Evolutionary conservation across 2,113 vertebrate species (phyloP).

Genomic region (Synchiropus splendidus): DNA sequence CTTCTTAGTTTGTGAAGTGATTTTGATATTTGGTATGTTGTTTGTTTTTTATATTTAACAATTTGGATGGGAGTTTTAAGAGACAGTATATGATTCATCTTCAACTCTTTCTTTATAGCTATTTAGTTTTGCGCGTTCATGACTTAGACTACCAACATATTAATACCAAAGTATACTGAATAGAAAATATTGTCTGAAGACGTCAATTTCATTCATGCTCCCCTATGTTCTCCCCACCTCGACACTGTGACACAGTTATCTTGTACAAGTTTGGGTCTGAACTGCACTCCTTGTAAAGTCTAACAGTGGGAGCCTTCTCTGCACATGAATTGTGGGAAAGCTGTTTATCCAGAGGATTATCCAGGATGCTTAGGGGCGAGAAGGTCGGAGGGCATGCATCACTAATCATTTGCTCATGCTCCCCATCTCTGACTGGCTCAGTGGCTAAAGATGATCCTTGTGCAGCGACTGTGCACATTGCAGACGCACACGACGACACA

Average conservation of each 20-base stretch:
- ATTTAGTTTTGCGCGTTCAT: too few relatives aligned
- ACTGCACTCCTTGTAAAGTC: conserved; percentile 19
- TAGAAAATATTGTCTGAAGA: too few relatives aligned
- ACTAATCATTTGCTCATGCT: conserved; percentile 54
- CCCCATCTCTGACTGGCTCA: conserved; percentile 43
- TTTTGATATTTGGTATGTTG: too few relatives aligned
- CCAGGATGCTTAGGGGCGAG: conserved; percentile 40
- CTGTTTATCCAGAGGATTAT: conserved; percentile 54
- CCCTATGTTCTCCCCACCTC: too few relatives aligned
- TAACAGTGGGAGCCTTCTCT: conserved; percentile 25
- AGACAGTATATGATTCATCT: too few relatives aligned
- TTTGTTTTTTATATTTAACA: too few relatives aligned
- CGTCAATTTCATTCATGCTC: too few relatives aligned
- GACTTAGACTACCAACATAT: too few relatives aligned
- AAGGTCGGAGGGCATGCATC: conserved; percentile 47
- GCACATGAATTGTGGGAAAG: conserved; percentile 37
- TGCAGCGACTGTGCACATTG: conserved; percentile 33
- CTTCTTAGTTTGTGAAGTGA: too few relatives aligned
- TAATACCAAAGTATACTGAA: too few relatives aligned
- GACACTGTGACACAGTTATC: background rate
- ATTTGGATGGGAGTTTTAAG: too few relatives aligned
- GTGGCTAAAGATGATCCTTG: conserved; percentile 39
- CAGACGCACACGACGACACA: conserved; percentile 10
- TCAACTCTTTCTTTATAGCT: too few relatives aligned
- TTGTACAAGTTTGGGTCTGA: conserved; percentile 15